These are phyloP conservation scores for Oscheius sp. DNA, from an alignment of 2,888 invertebrate genomes.

Conservation along the genomic window DNA sequence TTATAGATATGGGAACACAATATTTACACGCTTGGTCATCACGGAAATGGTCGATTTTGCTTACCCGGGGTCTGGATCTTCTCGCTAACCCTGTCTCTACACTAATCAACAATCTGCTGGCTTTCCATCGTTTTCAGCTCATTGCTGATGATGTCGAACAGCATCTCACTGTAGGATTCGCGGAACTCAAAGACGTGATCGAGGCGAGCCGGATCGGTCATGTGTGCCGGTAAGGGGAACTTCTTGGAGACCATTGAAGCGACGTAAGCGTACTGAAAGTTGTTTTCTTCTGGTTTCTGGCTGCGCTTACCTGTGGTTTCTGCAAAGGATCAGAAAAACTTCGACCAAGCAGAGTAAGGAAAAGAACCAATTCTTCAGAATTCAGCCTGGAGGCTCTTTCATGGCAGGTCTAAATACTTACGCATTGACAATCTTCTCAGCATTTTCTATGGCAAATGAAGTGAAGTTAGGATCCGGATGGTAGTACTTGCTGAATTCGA, in stretches of 20 bases:
- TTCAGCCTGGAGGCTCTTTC: background rate
- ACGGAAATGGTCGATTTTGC: no score
- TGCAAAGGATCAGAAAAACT: background rate
- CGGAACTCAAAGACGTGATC: background rate
- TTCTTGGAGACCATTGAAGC: background rate
- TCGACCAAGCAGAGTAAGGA: background rate
- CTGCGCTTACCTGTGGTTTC: background rate
- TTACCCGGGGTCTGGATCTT: no score
- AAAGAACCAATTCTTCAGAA: background rate
- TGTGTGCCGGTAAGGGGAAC: background rate
- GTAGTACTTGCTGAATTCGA: constrained; percentile 20
- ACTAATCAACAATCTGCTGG: no score
- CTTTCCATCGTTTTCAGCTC: background rate
- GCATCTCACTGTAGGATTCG: background rate
- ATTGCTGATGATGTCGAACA: constrained; percentile 1
- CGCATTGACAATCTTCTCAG: constrained; percentile 6
- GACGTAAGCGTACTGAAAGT: background rate
- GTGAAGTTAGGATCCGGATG: constrained; percentile 2
- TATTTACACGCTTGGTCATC: no score
- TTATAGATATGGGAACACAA: no score
- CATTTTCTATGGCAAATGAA: background rate
- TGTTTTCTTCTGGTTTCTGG: background rate
- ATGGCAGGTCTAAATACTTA: constrained; percentile 5
- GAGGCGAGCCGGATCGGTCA: background rate
- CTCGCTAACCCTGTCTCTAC: no score